These are phyloP conservation scores for Oophaga sylvatica DNA, from an alignment of 2,797 vertebrate genomes.

Conservation along the genomic window DNA sequence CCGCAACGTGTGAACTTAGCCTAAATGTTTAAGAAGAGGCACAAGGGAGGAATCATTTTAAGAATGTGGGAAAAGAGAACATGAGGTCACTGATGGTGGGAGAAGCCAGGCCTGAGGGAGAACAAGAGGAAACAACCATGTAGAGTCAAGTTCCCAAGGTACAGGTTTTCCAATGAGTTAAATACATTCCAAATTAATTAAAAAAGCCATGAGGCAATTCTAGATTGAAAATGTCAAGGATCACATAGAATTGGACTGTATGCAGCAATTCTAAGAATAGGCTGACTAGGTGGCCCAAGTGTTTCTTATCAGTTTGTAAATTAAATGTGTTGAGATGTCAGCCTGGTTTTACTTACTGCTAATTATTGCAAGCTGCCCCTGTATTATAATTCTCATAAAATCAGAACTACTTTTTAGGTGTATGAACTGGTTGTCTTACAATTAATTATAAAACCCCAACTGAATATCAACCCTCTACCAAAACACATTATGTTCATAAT, in stretches of 20 bases:
- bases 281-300: not conserved
- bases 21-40: not conserved
- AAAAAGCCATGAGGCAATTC: not conserved
- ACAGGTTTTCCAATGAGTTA: not conserved
- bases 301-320: conserved; percentile 16
- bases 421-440: no score
- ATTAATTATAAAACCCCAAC: no score
- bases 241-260: not conserved
- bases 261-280: not conserved
- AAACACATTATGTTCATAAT: no score
- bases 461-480: no score
- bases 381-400: not conserved
- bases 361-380: not conserved
- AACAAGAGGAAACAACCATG: not conserved
- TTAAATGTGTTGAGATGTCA: not conserved
- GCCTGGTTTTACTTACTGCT: conserved; percentile 6
- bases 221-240: conserved; percentile 10
- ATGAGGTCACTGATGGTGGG: conserved; percentile 1
- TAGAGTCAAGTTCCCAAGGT: not conserved
- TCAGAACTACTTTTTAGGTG: not conserved
- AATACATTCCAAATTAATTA: not conserved
- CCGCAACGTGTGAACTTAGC: no score
- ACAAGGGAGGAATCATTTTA: not conserved
- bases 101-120: not conserved
- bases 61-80: conserved; percentile 9